Conservation (phyloP, 2,113 vertebrate species). For the Eupsittula cactorum region DNA sequence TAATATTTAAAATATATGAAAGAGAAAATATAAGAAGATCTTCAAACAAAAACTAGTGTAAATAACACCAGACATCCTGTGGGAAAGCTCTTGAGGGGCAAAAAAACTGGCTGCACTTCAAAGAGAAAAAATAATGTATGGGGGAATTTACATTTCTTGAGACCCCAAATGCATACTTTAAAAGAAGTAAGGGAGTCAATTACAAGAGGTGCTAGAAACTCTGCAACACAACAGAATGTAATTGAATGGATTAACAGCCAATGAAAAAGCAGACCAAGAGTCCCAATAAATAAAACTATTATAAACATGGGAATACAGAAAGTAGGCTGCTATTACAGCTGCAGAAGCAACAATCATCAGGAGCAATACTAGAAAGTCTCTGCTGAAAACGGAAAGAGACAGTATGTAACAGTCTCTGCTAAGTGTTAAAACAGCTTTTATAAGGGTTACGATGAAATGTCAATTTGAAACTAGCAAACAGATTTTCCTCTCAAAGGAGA, state of each 20-base stretch:
- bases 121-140: conserved; percentile 55
- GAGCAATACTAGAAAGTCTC: neutral
- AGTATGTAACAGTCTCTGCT: neutral
- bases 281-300: neutral
- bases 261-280: conserved; percentile 15
- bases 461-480: neutral
- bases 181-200: conserved; percentile 47
- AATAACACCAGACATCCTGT: conserved; percentile 19
- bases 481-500: neutral
- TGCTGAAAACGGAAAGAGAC: neutral
- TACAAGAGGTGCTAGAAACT: conserved; percentile 49
- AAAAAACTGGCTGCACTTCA: conserved; percentile 51
- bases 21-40: conserved; percentile 4
- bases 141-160: conserved; percentile 46
- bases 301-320: conserved; percentile 32
- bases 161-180: conserved; percentile 31
- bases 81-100: conserved; percentile 49
- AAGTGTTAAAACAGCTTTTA: conserved; percentile 21
- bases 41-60: conserved; percentile 22
- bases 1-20: conserved; percentile 44
- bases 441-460: conserved; percentile 9
- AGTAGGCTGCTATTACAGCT: conserved; percentile 20
- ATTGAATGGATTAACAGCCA: conserved; percentile 55
- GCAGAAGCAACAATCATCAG: neutral
- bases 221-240: conserved; percentile 28